Conservation (phyloP, 2,113 vertebrate genomes). For the Carassius auratus region DNA sequence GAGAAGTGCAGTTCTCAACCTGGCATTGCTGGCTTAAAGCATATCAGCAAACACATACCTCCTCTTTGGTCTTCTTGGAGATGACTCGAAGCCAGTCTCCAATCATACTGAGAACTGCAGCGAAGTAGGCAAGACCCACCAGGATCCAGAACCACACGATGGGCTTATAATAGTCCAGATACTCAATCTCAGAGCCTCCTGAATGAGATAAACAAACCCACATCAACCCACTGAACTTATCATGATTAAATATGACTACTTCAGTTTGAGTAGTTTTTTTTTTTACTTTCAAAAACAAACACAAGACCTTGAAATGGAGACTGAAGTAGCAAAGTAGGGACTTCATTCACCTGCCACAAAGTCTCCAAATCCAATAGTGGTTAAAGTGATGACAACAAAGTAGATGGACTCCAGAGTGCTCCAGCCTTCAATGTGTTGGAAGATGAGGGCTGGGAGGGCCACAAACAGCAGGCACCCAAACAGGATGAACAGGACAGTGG, state of each 20-base stretch:
- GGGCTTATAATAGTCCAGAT: slow-evolving; percentile 94
- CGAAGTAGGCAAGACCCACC: slow-evolving; percentile 96
- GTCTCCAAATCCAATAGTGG: slow-evolving; percentile 97
- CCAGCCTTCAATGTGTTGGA: slow-evolving; percentile 98
- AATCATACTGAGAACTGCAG: slow-evolving; percentile 98
- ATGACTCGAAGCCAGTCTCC: slow-evolving; percentile 98
- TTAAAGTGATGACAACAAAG: slow-evolving; percentile 97
- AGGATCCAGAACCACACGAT: slow-evolving; percentile 99
- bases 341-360: slow-evolving; percentile 87
- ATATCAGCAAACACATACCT: slow-evolving; percentile 74
- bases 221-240: background rate
- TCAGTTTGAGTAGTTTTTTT: background rate
- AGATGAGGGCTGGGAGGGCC: slow-evolving; percentile 92
- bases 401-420: slow-evolving; percentile 95
- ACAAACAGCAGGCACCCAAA: slow-evolving; percentile 97
- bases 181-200: slow-evolving; percentile 90
- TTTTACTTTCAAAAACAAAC: background rate
- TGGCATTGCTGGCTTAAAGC: background rate
- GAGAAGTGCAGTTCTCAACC: background rate
- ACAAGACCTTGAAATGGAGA: background rate
- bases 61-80: slow-evolving; percentile 98
- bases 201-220: slow-evolving; percentile 5
- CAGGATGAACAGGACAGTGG: slow-evolving; percentile 95
- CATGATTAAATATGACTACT: background rate
- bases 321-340: background rate